Conservation (phyloP, 2,113 vertebrate genomes). For the Toxostoma redivivum region DNA sequence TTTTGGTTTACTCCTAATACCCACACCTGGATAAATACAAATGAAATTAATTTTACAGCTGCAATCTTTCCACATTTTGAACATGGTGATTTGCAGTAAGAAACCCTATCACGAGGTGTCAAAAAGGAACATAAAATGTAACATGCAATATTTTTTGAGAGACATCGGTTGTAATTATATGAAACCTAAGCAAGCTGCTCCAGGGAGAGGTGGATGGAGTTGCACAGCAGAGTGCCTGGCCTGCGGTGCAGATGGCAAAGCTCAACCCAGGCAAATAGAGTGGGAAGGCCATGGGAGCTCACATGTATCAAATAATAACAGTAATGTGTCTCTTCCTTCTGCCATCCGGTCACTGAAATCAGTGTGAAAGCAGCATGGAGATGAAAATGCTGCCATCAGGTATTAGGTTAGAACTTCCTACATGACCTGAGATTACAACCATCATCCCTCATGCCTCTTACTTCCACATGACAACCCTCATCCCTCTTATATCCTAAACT, state of each 20-base stretch:
- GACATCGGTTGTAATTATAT: slow-evolving; percentile 8
- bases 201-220: not conserved
- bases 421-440: not conserved
- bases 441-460: not conserved
- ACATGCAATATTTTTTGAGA: slow-evolving; percentile 49
- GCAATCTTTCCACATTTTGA: slow-evolving; percentile 62
- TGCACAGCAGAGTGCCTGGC: not conserved
- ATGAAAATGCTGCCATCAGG: not conserved
- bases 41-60: slow-evolving; percentile 61
- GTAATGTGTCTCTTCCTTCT: not conserved
- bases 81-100: slow-evolving; percentile 47
- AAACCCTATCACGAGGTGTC: slow-evolving; percentile 28
- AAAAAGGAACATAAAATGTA: slow-evolving; percentile 51
- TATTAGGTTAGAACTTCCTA: not conserved
- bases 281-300: not conserved
- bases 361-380: not conserved
- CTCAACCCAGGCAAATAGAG: not conserved
- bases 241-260: not conserved
- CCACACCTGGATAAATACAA: slow-evolving; percentile 60
- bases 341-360: not conserved
- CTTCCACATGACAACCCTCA: not conserved
- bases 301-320: not conserved
- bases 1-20: slow-evolving; percentile 33
- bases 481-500: not conserved
- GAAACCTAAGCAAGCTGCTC: slow-evolving; percentile 15